Percentiles rank a stretch among this genome's conserved stretches.
Conservation (phyloP, 2,888 invertebrate genomes). For the Protophormia terraenovae region DNA sequence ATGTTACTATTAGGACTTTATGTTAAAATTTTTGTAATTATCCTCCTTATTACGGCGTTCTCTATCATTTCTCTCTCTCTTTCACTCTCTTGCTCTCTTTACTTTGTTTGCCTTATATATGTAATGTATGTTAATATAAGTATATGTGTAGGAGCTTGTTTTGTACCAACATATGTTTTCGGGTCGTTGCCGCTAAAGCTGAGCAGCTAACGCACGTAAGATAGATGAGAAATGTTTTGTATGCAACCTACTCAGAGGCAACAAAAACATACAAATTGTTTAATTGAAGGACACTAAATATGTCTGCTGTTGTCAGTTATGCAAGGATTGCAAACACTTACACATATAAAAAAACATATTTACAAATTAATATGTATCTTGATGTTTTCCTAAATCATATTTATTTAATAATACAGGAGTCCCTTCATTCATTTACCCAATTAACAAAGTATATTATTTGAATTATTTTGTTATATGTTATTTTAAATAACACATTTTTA, state of each 20-base stretch:
- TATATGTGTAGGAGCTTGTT: conserved; percentile 35
- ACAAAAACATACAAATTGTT: conserved; percentile 38
- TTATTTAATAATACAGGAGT: no score
- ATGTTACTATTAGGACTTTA: no score
- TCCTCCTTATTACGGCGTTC: neutral
- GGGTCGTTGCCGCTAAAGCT: conserved; percentile 75
- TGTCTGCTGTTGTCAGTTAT: conserved; percentile 65
- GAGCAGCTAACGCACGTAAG: conserved; percentile 43
- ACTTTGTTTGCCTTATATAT: neutral
- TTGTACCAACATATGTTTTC: conserved; percentile 74
- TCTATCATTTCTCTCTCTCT: neutral
- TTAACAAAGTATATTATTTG: no score
- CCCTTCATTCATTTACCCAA: no score
- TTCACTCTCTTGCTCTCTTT: neutral
- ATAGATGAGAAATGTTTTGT: conserved; percentile 31
- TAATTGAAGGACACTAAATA: conserved; percentile 67
- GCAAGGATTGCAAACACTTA: conserved; percentile 61
- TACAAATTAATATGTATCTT: neutral
- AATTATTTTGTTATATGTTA: no score
- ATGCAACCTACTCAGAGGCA: conserved; percentile 68
- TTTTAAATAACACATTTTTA: no score
- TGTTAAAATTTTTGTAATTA: no score
- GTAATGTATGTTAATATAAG: neutral
- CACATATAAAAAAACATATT: neutral
- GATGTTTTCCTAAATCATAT: neutral